Evolutionary conservation across 2,888 invertebrate genomes (phyloP).

Genomic region (Euzophera pinguis): DNA sequence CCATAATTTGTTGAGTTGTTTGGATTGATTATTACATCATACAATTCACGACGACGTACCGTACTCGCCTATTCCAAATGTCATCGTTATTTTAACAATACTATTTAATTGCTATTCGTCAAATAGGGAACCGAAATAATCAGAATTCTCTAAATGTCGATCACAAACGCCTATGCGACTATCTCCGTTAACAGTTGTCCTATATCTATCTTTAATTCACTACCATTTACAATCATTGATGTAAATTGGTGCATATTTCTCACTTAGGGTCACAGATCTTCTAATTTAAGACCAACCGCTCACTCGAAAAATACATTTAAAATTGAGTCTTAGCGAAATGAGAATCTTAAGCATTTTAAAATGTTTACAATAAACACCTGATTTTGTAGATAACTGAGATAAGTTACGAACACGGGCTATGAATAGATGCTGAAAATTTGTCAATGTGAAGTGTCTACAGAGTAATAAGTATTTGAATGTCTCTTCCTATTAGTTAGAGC

Average conservation of each 20-base stretch:
- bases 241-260: conserved; percentile 3
- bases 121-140: conserved; percentile 41
- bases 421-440: too few species aligned
- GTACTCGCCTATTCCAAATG: too few species aligned
- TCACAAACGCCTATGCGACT: conserved; percentile 37
- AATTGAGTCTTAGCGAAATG: background rate
- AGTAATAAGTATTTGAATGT: too few species aligned
- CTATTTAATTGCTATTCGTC: conserved; percentile 29
- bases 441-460: too few species aligned
- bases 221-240: background rate
- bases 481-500: too few species aligned
- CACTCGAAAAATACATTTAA: background rate
- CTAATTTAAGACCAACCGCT: background rate
- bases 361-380: too few species aligned
- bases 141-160: conserved; percentile 38
- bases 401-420: too few species aligned
- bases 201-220: background rate
- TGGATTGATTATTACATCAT: too few species aligned
- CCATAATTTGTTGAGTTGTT: too few species aligned
- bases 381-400: too few species aligned
- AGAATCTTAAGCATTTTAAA: too few species aligned
- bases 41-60: too few species aligned
- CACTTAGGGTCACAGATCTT: background rate
- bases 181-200: conserved; percentile 17
- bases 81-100: conserved; percentile 22